Base-by-base conservation (phyloP, 2,888 invertebrate genomes). In the Epinotia nisella region DNA sequence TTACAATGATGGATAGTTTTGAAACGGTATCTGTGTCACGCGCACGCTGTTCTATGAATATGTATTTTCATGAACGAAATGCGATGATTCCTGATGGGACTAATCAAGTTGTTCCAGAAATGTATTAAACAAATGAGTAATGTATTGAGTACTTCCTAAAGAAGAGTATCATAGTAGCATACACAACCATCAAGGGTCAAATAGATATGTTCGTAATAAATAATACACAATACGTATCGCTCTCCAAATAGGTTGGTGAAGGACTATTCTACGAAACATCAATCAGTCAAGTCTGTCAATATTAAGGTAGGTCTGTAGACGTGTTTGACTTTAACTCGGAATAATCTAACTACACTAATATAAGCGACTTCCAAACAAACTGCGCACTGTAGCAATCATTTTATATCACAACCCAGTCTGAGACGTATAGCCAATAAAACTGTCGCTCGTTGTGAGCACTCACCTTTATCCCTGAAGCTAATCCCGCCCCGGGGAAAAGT, bases 351-450 rank as follows among this genome's bases (percentile, higher is more conserved):
- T 49, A n/a, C 49, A 49, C 49, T 49, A 13, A 15, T 15, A 21
- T 3, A 53, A 21, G 4, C 29, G 1, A 39, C 35, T 64, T 53
- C 29, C 53, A 21, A 55, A 53, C 11, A 35, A 65, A 29, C 39
- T 35, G 35, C 39, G 21, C 17, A 13, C 39, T 1, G 13, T 78
- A 72, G 77, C 76, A 78, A 81, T 82, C 77, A 78, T 79, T 82
- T 82, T 78, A 84, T 79, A 82, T 80, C 79, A 78, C 82, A 81
- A 83, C 76, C 78, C 80, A 82, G 79, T 81, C 79, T 62, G 60
- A 75, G 75, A 78, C 79, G 79, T 77, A 80, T 75, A 78, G 78
- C 77, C 80, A 83, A 82, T 83, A 83, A 85, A 85, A 83, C 76
- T 75, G 79, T 81, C 76, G 76, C 79, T 69, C 75, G 74, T 67